These are phyloP conservation scores for Martes martes DNA, from an alignment of 2,113 vertebrate species.

Conservation along the genomic window DNA sequence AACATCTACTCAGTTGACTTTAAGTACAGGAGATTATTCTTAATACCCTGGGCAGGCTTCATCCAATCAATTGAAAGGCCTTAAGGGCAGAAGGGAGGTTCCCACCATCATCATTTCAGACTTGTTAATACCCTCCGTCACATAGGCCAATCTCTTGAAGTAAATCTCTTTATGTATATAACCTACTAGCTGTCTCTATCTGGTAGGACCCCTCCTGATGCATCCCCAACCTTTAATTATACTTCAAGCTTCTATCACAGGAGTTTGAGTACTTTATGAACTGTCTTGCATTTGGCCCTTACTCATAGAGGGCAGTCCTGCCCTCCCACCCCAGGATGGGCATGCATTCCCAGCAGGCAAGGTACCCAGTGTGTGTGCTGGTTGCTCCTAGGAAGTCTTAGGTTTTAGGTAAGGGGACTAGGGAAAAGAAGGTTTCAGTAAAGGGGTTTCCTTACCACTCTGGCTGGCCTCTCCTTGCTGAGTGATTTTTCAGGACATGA, in stretches of 20 bases:
- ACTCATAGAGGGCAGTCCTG: rapidly evolving
- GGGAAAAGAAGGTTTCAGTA: background rate
- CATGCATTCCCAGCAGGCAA: background rate
- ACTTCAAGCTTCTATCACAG: background rate
- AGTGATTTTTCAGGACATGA: background rate
- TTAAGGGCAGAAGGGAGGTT: background rate
- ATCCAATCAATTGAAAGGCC: background rate
- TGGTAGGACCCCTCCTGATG: background rate
- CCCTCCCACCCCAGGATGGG: rapidly evolving
- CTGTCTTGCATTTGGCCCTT: background rate
- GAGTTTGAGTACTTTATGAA: background rate
- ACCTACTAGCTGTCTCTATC: background rate
- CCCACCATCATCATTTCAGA: background rate
- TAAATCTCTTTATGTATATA: background rate
- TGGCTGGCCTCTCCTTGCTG: background rate
- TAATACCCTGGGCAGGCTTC: background rate
- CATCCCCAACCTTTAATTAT: background rate
- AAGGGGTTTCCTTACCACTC: background rate
- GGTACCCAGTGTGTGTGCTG: too few species aligned
- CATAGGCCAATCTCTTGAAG: background rate
- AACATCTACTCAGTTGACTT: background rate
- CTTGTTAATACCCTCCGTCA: too few species aligned
- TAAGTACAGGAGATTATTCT: background rate
- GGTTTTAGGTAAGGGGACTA: background rate
- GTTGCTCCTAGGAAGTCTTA: background rate